Evolutionary conservation across 2,888 invertebrate species (phyloP), one percentile per base, ranked within the genome.

Genomic region (Plagodis dolabraria): DNA sequence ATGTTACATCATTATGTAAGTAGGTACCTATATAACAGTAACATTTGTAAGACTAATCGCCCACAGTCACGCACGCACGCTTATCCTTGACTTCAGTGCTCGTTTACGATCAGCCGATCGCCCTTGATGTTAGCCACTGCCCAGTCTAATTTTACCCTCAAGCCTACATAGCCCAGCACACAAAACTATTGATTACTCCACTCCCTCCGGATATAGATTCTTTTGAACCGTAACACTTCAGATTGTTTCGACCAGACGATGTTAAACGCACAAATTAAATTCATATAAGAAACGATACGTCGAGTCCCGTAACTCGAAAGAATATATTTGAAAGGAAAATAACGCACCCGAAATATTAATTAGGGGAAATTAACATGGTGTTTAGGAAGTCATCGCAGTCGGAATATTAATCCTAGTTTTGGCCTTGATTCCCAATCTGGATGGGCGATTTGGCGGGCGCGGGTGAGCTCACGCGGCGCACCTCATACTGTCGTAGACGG

Each of bases 401-500:
- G 76, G 90, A 85, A 90, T 92, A 90, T 80, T 83, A 89, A 91
- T 87, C 87, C 80, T 71, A 64, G 74, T 74, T 79, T 79, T 83
- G 87, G 82, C 92, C 92, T 92, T 92, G 85, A 91, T 92, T 92
- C 91, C 90, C 86, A 82, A 89, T 82, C 83, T 85, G 83, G 87
- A 83, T 75, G 78, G 85, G 85, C 79, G 83, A 75, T 83, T 86
- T 85, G 87, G 85, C 83, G 80, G 85, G 70, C 73, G 77, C 33
- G 57, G 74, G 82, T 87, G 87, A 87, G 89, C 84, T 89, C 88
- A 86, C 81, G 76, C 80, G 81, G 70, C 82, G 78, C 82, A 77
- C 80, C 83, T 81, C 79, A 40, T 38, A 44, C 44, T n/a, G 33
- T 48, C 51, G 76, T 71, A 75, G 72, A 69, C 69, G 66, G 48